Evolutionary conservation across 2,888 invertebrate species (phyloP).

Genomic region (Xanthia togata): DNA sequence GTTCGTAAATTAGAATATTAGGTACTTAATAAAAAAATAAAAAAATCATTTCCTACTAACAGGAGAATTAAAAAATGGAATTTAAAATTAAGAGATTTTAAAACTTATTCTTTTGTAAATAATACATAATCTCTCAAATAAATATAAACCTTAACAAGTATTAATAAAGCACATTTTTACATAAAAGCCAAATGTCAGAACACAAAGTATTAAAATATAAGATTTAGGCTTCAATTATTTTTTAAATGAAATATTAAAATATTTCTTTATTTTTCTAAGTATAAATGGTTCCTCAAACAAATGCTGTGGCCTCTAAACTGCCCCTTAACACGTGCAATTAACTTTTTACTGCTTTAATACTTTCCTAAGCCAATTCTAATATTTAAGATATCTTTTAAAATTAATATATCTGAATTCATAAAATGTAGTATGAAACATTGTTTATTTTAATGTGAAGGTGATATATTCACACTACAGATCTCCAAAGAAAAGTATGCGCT

Average conservation of each 20-base stretch:
- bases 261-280: neutral
- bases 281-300: slow-evolving; percentile 7
- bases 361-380: slow-evolving; percentile 11
- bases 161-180: slow-evolving; percentile 19
- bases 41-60: slow-evolving; percentile 4
- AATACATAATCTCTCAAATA: neutral
- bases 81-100: slow-evolving; percentile 7
- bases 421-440: neutral
- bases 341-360: slow-evolving; percentile 19
- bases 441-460: neutral
- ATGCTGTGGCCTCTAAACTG: slow-evolving; percentile 1
- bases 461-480: neutral
- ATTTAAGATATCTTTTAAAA: slow-evolving; percentile 4
- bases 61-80: slow-evolving; percentile 10
- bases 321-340: slow-evolving; percentile 11
- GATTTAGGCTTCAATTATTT: neutral
- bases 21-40: neutral
- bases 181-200: slow-evolving; percentile 19
- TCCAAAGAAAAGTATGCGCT: neutral
- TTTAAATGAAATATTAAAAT: neutral
- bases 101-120: slow-evolving; percentile 16
- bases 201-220: slow-evolving; percentile 27
- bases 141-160: slow-evolving; percentile 17
- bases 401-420: neutral
- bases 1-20: slow-evolving; percentile 7